These are phyloP conservation scores for Hormaphis cornu DNA, from an alignment of 1,140 invertebrate species.

Conservation along the genomic window DNA sequence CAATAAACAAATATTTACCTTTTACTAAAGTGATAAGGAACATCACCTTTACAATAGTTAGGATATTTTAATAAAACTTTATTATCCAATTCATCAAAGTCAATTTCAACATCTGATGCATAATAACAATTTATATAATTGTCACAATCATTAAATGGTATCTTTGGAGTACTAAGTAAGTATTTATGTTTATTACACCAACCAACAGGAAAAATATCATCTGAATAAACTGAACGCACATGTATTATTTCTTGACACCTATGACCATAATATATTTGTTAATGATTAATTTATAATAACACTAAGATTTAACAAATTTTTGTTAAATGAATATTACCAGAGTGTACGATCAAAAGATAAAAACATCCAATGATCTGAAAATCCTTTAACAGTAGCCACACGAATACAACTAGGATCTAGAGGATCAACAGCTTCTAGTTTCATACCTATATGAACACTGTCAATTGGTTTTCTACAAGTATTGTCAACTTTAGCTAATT, in stretches of 20 bases:
- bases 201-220: constrained; percentile 18
- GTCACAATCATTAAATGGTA: not conserved
- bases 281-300: not conserved
- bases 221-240: constrained; percentile 21
- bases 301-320: not conserved
- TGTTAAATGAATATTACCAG: not conserved
- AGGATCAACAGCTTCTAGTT: constrained; percentile 24
- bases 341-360: constrained; percentile 7
- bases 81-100: not conserved
- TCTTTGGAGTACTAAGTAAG: not conserved
- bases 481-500: constrained; percentile 1
- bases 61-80: not conserved
- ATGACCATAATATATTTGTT: not conserved
- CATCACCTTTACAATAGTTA: not conserved
- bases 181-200: constrained; percentile 25
- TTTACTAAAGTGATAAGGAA: not conserved
- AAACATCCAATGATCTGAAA: constrained; percentile 4
- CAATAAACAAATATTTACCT: not conserved
- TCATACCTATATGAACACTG: not conserved
- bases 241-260: constrained; percentile 12
- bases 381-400: constrained; percentile 14
- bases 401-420: not conserved
- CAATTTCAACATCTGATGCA: constrained; percentile 17
- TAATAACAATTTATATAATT: constrained; percentile 5
- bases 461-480: not conserved